A percentile compares a stretch with the other conserved stretches of the same genome.
Evolutionary conservation across 1,140 invertebrate species (phyloP).

Genomic region (Tribolium madens): DNA sequence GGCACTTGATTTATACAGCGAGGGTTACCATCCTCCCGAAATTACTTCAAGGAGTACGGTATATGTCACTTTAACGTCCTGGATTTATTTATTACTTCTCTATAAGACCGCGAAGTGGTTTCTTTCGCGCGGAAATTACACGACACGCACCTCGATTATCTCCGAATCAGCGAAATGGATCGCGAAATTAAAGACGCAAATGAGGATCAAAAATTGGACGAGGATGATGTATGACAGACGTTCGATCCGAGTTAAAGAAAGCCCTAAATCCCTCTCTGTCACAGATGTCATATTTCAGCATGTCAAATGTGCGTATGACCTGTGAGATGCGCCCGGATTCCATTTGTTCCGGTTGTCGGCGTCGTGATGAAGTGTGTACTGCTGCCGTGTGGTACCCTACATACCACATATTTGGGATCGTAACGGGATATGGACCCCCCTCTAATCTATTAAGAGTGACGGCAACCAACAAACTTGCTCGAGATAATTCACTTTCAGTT

Average conservation of each 20-base stretch:
- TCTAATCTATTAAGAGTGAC: constrained; percentile 44
- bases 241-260: constrained; percentile 51
- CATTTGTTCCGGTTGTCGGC: constrained; percentile 55
- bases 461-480: constrained; percentile 8
- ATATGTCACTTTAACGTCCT: constrained; percentile 19
- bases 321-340: constrained; percentile 51
- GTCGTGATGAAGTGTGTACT: constrained; percentile 49
- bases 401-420: constrained; percentile 40
- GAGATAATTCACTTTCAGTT: constrained; percentile 45
- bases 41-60: constrained; percentile 4
- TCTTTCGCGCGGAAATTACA: neutral
- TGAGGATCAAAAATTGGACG: constrained; percentile 34
- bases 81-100: constrained; percentile 27
- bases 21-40: constrained; percentile 5
- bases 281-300: constrained; percentile 50
- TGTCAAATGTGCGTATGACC: constrained; percentile 53
- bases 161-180: constrained; percentile 14
- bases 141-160: too few species aligned
- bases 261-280: constrained; percentile 50
- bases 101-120: neutral
- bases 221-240: constrained; percentile 24
- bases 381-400: constrained; percentile 1
- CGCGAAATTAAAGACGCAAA: constrained; percentile 41
- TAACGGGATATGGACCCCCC: constrained; percentile 1
- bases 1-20: constrained; percentile 27